These are phyloP conservation scores for Sarcophilus harrisii DNA, from an alignment of 2,797 vertebrate genomes.

Conservation along the genomic window DNA sequence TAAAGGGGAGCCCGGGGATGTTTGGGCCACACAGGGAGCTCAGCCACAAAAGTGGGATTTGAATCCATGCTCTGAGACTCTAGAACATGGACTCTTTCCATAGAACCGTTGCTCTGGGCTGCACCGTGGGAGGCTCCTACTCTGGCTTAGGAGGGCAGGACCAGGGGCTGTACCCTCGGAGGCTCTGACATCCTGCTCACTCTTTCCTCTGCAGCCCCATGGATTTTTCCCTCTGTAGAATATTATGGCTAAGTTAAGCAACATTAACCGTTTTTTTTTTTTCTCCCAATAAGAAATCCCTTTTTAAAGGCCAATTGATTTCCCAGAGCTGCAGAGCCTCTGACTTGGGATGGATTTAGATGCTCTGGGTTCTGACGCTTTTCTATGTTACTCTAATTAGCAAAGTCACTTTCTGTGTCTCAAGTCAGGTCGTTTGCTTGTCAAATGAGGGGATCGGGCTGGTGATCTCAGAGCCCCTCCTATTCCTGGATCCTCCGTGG, in stretches of 20 bases:
- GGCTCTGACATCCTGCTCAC: background rate
- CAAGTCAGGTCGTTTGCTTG: background rate
- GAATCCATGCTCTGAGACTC: background rate
- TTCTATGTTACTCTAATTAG: background rate
- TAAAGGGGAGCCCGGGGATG: background rate
- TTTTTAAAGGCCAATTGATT: background rate
- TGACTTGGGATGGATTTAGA: background rate
- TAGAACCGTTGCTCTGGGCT: background rate
- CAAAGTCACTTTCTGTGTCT: background rate
- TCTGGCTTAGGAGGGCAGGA: background rate
- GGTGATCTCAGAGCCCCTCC: background rate
- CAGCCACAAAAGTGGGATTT: background rate
- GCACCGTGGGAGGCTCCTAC: background rate
- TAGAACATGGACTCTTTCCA: background rate
- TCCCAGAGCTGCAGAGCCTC: background rate
- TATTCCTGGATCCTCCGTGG: background rate
- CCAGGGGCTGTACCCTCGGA: background rate
- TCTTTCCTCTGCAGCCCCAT: background rate
- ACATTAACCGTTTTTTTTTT: background rate
- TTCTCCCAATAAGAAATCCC: background rate
- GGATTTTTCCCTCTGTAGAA: background rate
- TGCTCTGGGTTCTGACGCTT: background rate
- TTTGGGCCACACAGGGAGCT: background rate
- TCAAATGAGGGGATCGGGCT: background rate
- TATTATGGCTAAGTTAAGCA: background rate